Percentiles rank a stretch among this genome's conserved stretches.
Conservation (phyloP, 2,113 vertebrate species). For the Grantiella picta region DNA sequence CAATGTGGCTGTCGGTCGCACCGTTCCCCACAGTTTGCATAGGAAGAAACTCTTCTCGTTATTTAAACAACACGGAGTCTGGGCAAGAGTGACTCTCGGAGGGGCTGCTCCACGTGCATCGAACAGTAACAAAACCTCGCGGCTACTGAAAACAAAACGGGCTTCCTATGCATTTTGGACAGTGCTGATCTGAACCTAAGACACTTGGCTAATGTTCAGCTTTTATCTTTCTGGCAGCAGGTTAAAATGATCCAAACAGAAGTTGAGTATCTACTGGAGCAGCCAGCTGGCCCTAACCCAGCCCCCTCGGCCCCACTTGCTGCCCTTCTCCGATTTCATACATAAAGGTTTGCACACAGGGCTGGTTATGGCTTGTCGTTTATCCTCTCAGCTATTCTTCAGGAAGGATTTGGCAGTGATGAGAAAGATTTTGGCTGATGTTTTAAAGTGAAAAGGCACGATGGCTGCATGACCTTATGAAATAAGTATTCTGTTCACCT, state of each 20-base stretch:
- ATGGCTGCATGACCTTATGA: not conserved
- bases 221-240: slow-evolving; percentile 30
- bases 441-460: not conserved
- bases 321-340: slow-evolving; percentile 18
- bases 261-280: not conserved
- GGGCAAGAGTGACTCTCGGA: not conserved
- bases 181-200: not conserved
- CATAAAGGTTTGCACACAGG: not conserved
- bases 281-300: slow-evolving; percentile 19
- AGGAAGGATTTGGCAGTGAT: not conserved
- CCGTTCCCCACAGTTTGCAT: not conserved
- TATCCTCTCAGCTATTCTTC: not conserved
- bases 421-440: not conserved
- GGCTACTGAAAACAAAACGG: not conserved
- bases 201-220: not conserved
- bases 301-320: not conserved
- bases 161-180: slow-evolving; percentile 29
- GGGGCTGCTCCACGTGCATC: not conserved
- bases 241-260: slow-evolving; percentile 33
- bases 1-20: not conserved
- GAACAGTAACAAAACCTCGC: not conserved
- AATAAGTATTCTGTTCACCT: not conserved
- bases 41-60: not conserved
- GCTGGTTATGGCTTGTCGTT: not conserved
- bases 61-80: not conserved